Percentiles rank a stretch among this genome's conserved stretches.
Evolutionary conservation across 2,797 vertebrate genomes (phyloP).

Genomic region (Sylvia borin): DNA sequence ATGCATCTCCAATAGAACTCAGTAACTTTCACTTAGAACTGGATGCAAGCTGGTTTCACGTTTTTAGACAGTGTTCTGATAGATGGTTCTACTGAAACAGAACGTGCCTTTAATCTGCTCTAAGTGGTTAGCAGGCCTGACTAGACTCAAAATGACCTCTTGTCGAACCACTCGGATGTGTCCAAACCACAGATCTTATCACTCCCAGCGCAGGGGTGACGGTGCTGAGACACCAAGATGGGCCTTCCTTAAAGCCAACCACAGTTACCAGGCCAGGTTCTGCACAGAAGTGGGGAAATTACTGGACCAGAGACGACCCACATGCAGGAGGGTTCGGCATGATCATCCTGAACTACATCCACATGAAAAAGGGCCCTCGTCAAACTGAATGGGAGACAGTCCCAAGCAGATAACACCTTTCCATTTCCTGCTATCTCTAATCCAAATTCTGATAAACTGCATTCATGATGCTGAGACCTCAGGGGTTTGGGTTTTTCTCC

Average conservation of each 20-base stretch:
- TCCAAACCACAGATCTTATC: neutral
- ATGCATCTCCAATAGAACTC: neutral
- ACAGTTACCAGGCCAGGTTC: neutral
- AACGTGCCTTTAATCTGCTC: neutral
- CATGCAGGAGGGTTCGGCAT: rapidly evolving
- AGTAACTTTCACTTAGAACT: neutral
- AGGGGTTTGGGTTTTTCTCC: neutral
- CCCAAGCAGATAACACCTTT: neutral
- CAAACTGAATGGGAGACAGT: neutral
- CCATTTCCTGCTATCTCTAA: neutral
- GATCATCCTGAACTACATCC: rapidly evolving
- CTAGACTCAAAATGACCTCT: neutral
- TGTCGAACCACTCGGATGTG: rapidly evolving
- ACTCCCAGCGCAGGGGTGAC: neutral
- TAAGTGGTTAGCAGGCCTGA: neutral
- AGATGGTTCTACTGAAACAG: neutral
- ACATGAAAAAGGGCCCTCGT: neutral
- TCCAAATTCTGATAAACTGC: neutral
- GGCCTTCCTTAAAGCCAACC: neutral
- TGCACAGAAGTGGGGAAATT: neutral
- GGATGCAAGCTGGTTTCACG: neutral
- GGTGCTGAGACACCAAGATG: neutral
- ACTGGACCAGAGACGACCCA: neutral
- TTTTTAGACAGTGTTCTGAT: neutral
- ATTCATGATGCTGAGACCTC: neutral